These are phyloP conservation scores for Boulengerochromis microlepis DNA, from an alignment of 2,113 vertebrate species.

Conservation along the genomic window DNA sequence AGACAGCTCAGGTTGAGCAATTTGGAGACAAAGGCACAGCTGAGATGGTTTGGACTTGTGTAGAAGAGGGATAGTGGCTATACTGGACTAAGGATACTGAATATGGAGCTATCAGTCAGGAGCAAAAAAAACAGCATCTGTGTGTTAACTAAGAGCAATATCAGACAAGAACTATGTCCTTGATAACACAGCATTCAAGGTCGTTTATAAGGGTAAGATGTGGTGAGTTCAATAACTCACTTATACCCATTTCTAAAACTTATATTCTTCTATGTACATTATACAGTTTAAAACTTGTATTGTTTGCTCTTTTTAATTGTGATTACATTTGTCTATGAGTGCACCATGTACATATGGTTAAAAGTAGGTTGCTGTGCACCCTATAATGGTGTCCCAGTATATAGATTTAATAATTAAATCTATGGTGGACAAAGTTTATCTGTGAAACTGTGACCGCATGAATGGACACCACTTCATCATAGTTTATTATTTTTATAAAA, in stretches of 20 bases:
- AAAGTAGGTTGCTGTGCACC: background rate
- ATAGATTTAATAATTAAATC: background rate
- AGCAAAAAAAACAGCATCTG: background rate
- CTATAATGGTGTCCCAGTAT: background rate
- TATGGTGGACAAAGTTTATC: background rate
- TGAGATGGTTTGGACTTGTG: background rate
- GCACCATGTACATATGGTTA: background rate
- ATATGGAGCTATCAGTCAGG: background rate
- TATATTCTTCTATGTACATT: background rate
- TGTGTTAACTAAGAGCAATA: background rate
- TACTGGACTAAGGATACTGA: background rate
- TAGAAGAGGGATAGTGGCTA: background rate
- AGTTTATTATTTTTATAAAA: background rate
- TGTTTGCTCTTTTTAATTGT: background rate
- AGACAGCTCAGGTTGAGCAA: background rate
- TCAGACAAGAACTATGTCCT: background rate
- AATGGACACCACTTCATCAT: background rate
- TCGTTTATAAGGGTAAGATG: background rate
- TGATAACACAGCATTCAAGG: background rate
- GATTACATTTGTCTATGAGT: background rate
- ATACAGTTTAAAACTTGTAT: background rate
- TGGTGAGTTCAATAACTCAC: background rate
- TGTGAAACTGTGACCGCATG: background rate
- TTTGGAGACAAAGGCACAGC: background rate
- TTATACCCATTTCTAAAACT: background rate